Conservation (phyloP, 2,113 vertebrate species). For the Erpornis zantholeuca region DNA sequence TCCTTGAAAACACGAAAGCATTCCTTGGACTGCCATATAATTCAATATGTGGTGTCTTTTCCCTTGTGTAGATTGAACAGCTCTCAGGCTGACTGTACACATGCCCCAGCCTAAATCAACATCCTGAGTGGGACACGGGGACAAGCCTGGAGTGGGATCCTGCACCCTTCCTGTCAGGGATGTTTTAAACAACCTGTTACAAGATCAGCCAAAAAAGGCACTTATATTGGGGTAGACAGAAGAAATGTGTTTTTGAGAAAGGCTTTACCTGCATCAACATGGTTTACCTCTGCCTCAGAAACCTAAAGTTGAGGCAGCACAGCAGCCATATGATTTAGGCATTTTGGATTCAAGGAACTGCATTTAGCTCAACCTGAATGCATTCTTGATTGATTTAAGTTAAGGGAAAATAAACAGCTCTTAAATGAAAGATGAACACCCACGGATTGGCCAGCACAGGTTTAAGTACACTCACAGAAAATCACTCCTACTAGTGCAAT, state of each 20-base stretch:
- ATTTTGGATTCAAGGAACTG: background rate
- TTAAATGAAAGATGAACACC: constrained; percentile 3
- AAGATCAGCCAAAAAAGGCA: background rate
- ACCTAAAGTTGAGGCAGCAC: background rate
- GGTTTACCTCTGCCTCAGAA: background rate
- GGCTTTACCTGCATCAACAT: background rate
- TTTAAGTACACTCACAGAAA: background rate
- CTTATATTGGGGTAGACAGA: fast-evolving
- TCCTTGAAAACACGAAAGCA: background rate
- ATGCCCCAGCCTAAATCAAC: fast-evolving
- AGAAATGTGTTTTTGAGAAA: fast-evolving
- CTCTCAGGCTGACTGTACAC: background rate
- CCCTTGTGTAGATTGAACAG: fast-evolving
- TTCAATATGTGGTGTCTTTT: background rate
- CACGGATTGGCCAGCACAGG: background rate
- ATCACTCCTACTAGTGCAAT: background rate
- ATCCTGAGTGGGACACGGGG: background rate
- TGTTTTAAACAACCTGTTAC: background rate
- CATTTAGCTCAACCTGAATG: background rate
- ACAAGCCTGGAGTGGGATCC: background rate
- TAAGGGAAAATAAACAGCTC: constrained; percentile 11
- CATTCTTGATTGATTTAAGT: background rate
- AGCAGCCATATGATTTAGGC: background rate
- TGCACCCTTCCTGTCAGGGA: background rate
- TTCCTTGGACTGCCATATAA: background rate